Evolutionary conservation across 2,797 vertebrate genomes (phyloP).

Genomic region (Lates japonicus): DNA sequence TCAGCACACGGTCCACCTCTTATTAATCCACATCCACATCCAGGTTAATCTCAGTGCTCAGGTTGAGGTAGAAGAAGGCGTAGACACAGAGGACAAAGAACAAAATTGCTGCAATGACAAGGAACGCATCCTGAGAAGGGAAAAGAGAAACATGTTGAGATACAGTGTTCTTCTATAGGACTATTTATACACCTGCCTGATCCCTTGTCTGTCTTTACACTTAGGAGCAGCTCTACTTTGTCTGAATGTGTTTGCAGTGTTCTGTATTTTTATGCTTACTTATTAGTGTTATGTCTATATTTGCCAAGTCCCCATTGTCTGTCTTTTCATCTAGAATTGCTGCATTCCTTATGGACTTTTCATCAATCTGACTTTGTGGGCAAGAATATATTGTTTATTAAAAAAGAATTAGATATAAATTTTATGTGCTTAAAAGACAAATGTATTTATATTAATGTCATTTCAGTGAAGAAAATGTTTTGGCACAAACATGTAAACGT

Average conservation of each 20-base stretch:
- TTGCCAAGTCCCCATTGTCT: conserved; percentile 33
- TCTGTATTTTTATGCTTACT: conserved; percentile 16
- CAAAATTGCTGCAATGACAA: conserved; percentile 91
- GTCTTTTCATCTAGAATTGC: conserved; percentile 38
- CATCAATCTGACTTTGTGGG: conserved; percentile 4
- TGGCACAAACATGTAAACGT: neutral
- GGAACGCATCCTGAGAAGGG: conserved; percentile 89
- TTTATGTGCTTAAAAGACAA: conserved; percentile 17
- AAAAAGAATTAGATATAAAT: conserved; percentile 10
- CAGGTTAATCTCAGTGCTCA: conserved; percentile 89
- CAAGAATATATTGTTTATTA: conserved; percentile 9
- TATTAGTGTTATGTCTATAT: conserved; percentile 27
- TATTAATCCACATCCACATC: conserved; percentile 89
- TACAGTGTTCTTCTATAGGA: neutral
- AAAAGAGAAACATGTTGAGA: conserved; percentile 23
- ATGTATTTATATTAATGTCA: conserved; percentile 17
- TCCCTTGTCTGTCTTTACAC: neutral
- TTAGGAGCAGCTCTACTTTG: conserved; percentile 13
- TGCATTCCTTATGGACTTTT: conserved; percentile 10
- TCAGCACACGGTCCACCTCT: conserved; percentile 6
- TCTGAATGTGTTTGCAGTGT: conserved; percentile 3
- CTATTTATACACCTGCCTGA: conserved; percentile 8
- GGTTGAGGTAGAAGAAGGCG: conserved; percentile 97
- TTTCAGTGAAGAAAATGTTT: conserved; percentile 10
- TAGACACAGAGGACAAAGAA: conserved; percentile 93